These are phyloP conservation scores for Melangyna quadrimaculata DNA, from an alignment of 2,888 invertebrate genomes.

Conservation along the genomic window DNA sequence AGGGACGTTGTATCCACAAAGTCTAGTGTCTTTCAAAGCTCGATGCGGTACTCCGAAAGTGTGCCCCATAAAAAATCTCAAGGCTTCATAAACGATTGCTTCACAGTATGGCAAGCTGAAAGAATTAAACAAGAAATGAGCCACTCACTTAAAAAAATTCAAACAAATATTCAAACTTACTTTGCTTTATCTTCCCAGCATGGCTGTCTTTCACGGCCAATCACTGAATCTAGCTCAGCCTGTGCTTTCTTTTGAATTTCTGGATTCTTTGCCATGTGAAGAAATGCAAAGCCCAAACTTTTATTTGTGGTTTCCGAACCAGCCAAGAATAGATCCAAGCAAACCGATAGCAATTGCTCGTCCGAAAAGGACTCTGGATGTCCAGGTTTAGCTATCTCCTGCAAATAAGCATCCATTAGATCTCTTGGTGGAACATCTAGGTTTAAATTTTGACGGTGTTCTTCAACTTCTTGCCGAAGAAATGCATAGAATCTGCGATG, in stretches of 20 bases:
- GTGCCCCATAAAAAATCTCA: constrained; percentile 90
- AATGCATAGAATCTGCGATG: constrained; percentile 89
- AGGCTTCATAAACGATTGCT: constrained; percentile 88
- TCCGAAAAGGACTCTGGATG: constrained; percentile 85
- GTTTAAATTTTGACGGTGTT: constrained; percentile 85
- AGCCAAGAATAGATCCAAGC: constrained; percentile 93
- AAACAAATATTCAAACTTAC: constrained; percentile 80
- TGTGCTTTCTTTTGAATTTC: constrained; percentile 89
- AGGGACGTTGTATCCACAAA: constrained; percentile 88
- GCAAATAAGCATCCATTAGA: constrained; percentile 91
- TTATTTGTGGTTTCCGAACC: constrained; percentile 93
- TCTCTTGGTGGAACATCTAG: constrained; percentile 85
- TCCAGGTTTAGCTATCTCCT: constrained; percentile 84
- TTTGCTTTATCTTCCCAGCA: constrained; percentile 86
- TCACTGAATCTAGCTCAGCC: constrained; percentile 88
- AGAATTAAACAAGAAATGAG: constrained; percentile 52
- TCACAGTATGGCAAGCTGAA: constrained; percentile 90
- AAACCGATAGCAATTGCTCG: constrained; percentile 89
- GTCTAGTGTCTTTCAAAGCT: constrained; percentile 86
- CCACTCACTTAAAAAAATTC: neutral
- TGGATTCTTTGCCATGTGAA: constrained; percentile 87
- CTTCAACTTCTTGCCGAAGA: constrained; percentile 86
- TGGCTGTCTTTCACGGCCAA: constrained; percentile 87
- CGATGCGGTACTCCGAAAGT: constrained; percentile 91
- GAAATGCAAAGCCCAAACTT: constrained; percentile 88